A percentile compares a stretch with the other conserved stretches of the same genome.
These are phyloP conservation scores for Rhagonycha fulva DNA, from an alignment of 2,888 invertebrate species.

Conservation along the genomic window DNA sequence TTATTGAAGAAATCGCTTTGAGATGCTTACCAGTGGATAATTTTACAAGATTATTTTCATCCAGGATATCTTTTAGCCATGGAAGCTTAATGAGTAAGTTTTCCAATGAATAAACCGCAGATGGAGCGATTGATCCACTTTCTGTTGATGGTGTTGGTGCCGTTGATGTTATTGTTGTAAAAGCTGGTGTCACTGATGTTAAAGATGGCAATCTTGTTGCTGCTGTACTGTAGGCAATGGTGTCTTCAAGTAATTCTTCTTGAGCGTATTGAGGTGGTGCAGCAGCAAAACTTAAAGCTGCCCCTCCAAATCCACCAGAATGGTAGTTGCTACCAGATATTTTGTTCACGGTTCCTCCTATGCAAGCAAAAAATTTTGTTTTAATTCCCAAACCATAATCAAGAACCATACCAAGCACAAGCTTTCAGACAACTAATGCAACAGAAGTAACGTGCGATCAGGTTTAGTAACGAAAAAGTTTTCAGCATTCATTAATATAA, in stretches of 20 bases:
- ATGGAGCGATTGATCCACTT: background rate
- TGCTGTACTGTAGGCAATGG: background rate
- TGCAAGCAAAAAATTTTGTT: background rate
- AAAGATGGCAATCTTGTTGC: background rate
- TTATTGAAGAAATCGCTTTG: background rate
- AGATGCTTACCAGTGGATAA: constrained; percentile 12
- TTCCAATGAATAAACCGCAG: background rate
- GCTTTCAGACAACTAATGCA: background rate
- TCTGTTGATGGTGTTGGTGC: background rate
- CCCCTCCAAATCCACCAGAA: background rate
- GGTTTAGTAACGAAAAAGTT: background rate
- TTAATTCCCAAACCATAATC: background rate
- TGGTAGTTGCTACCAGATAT: background rate
- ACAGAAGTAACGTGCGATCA: background rate
- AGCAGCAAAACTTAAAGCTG: background rate
- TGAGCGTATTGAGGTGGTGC: background rate
- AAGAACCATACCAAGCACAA: background rate
- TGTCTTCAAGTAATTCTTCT: background rate
- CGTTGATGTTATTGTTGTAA: background rate
- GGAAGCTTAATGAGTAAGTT: constrained; percentile 1
- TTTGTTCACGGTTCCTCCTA: background rate
- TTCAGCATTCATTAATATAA: background rate
- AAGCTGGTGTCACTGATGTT: no score
- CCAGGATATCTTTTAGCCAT: constrained; percentile 9
- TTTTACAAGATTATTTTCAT: constrained; percentile 4